phyloP scores from a whole-genome alignment of 1,140 invertebrate species.

The Tigriopus japonicus region DNA sequence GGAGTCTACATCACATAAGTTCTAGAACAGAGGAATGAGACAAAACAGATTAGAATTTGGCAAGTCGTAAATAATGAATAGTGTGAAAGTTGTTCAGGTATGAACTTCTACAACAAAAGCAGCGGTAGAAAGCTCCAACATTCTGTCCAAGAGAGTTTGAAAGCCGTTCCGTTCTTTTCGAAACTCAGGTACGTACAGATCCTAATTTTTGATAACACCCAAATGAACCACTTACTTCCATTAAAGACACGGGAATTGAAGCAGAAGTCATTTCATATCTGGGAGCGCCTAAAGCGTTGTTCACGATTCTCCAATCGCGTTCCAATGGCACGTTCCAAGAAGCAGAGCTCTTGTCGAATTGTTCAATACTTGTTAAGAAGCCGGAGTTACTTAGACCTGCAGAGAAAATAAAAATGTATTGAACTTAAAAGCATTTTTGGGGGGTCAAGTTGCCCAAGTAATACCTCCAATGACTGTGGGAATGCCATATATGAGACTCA shows the following conservation, averaged over 20 bases:
- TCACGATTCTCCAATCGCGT: constrained; percentile 10
- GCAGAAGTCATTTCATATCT: constrained; percentile 8
- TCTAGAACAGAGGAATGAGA: no score
- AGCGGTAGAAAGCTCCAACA: no score
- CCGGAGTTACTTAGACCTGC: neutral
- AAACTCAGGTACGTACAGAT: no score
- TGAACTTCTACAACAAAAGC: no score
- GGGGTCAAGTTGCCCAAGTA: neutral
- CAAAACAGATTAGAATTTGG: no score
- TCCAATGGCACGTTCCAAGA: constrained; percentile 13
- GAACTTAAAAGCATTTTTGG: neutral
- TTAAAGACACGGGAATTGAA: constrained; percentile 2
- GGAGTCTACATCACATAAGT: no score
- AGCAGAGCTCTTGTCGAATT: constrained; percentile 12
- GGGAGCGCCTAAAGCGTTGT: neutral
- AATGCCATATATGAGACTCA: constrained; percentile 13
- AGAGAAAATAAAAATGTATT: neutral
- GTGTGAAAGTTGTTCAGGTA: no score
- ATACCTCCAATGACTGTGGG: constrained; percentile 9
- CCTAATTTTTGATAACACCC: no score
- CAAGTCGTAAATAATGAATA: no score
- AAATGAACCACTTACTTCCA: neutral
- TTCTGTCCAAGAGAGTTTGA: no score
- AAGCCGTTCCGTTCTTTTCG: no score
- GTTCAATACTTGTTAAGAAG: constrained; percentile 12